Evolutionary conservation across 1,140 invertebrate species (phyloP).

Genomic region (Ooceraea biroi): DNA sequence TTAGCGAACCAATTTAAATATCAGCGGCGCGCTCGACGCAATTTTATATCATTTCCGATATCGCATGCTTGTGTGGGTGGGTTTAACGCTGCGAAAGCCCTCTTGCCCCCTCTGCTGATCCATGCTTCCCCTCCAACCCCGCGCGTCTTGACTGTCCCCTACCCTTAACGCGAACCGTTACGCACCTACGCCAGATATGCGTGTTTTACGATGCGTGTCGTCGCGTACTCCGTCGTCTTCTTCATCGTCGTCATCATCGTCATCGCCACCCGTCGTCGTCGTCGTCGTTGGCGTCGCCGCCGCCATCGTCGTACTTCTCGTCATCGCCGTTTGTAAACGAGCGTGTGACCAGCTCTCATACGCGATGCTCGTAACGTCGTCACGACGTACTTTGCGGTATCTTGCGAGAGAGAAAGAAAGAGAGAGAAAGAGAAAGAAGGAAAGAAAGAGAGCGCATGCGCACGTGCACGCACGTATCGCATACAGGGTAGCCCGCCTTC

Average conservation of each 20-base stretch:
- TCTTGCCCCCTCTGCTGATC: conserved; percentile 47
- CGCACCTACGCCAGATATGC: conserved; percentile 69
- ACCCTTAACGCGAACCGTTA: conserved; percentile 72
- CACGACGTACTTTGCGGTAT: conserved; percentile 73
- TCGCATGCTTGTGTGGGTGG: conserved; percentile 83
- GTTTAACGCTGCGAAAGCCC: conserved; percentile 80
- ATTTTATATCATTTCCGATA: conserved; percentile 87
- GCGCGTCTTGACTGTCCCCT: conserved; percentile 34
- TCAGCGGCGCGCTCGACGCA: conserved; percentile 85
- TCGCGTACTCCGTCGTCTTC: conserved; percentile 47
- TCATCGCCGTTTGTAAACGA: conserved; percentile 57
- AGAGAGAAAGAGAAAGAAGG: conserved; percentile 9
- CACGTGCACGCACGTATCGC: conserved; percentile 5
- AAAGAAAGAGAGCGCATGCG: conserved; percentile 59
- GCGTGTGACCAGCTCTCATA: conserved; percentile 62
- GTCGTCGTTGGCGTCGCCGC: conserved; percentile 3
- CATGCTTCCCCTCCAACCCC: neutral
- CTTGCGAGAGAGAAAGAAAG: conserved; percentile 48
- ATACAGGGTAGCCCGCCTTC: conserved; percentile 43
- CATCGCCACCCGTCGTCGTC: neutral
- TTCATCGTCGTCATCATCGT: conserved; percentile 13
- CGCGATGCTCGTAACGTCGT: conserved; percentile 65
- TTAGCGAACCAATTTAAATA: conserved; percentile 87
- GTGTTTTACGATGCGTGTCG: conserved; percentile 67
- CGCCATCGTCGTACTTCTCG: conserved; percentile 17